phyloP scores from a whole-genome alignment of 2,797 vertebrate species.

The Clarias fuscus region DNA sequence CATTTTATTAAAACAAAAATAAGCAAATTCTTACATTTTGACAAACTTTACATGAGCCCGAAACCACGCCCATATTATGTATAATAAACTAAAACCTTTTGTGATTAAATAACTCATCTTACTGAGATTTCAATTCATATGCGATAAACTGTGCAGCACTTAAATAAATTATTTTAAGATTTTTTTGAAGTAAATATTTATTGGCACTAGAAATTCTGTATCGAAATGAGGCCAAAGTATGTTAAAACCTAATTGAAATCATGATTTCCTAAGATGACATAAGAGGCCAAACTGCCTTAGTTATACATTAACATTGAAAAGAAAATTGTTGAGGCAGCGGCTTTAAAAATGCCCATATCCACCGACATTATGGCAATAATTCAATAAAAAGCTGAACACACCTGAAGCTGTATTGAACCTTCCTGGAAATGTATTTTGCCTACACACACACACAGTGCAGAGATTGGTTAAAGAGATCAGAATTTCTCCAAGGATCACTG shows the following conservation, averaged over 20 bases:
- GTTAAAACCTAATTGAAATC: not conserved
- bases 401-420: not conserved
- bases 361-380: not conserved
- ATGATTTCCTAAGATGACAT: too few relatives aligned
- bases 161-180: not conserved
- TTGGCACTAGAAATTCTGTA: not conserved
- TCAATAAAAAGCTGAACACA: not conserved
- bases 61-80: too few relatives aligned
- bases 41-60: too few relatives aligned
- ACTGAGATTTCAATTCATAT: too few relatives aligned
- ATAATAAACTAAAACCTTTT: too few relatives aligned
- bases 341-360: not conserved
- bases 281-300: not conserved
- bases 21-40: too few relatives aligned
- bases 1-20: too few relatives aligned
- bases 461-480: not conserved
- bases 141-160: too few relatives aligned
- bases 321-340: not conserved
- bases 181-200: not conserved
- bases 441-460: not conserved
- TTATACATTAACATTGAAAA: not conserved
- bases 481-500: not conserved
- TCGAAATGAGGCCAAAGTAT: not conserved
- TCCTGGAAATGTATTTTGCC: not conserved
- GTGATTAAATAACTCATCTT: too few relatives aligned